Base-by-base conservation (phyloP, 1,140 invertebrate genomes). In the Tyrophagus putrescentiae region DNA sequence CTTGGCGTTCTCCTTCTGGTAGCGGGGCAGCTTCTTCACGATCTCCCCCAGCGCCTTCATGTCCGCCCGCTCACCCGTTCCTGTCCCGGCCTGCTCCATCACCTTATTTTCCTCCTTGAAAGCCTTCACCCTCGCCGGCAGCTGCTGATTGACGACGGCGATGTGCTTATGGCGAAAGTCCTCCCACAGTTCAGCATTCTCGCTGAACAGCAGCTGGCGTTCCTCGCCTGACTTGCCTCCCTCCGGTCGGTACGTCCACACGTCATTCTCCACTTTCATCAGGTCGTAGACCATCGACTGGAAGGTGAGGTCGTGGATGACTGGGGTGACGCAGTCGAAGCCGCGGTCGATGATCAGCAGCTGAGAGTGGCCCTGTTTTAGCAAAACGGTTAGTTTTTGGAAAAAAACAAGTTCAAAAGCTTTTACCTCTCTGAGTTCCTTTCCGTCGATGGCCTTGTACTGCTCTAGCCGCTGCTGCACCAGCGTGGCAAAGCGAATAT, bases 161-260 rank as follows among this genome's bases (percentile, higher is more conserved):
- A 48, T 48, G 45, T 48, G 45, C 31, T 48, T 7, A 18, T 48
- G 45, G 9, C 45, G 45, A 48, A 48, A 48, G 23, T 48, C 45
- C 31, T 6, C 7, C 45, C 45, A 48, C 7, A 48, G 45, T 9
- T 29, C 21, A 48, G 7, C 18, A 6, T 48, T 48, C 7, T 48
- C 45, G 31, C 18, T 21, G 21, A 48, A 48, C 6, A 48, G 7
- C 7, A 48, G 45, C 21, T 48, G 21, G 21, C 31, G 23, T 21
- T 48, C 45, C 18, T 48, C 7, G 18, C 45, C 45, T 18, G 9
- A 7, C 23, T 48, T 21, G 21, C 13, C 31, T 48, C n/a, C n/a
- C n/a, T n/a, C n/a, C n/a, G n/a, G n/a, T n/a, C n/a, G n/a, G 45
- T 48, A 48, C 7, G 7, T 7, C 13, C 23, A 48, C 9, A 18